A percentile compares a stretch with the other conserved stretches of the same genome.
These are phyloP conservation scores for Pandemis cinnamomeana DNA, from an alignment of 2,888 invertebrate genomes.

Conservation along the genomic window DNA sequence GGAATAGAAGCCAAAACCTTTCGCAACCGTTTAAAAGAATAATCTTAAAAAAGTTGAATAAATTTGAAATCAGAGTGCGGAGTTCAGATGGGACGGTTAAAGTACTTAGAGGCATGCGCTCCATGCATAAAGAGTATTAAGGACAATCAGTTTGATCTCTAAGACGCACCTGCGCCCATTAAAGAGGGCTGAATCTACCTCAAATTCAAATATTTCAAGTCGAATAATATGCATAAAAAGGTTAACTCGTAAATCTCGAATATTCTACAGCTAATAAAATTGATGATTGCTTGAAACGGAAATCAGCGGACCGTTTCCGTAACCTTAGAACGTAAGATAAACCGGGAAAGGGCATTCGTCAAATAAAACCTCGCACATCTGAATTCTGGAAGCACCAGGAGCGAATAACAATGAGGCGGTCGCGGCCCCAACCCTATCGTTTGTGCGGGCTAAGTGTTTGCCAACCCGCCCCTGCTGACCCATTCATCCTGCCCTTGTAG, in stretches of 20 bases:
- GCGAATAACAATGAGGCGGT: constrained; percentile 38
- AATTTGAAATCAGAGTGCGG: constrained; percentile 26
- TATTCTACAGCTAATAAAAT: background rate
- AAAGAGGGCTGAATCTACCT: background rate
- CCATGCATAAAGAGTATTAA: background rate
- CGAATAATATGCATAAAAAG: background rate
- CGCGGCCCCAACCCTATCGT: constrained; percentile 37
- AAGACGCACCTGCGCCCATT: constrained; percentile 10
- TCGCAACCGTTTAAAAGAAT: background rate
- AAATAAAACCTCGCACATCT: constrained; percentile 32
- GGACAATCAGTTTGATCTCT: background rate
- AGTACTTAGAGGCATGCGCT: constrained; percentile 10
- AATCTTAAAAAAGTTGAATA: constrained; percentile 36
- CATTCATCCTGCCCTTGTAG: constrained; percentile 32
- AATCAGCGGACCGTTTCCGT: background rate
- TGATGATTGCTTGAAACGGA: background rate
- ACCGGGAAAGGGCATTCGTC: constrained; percentile 20
- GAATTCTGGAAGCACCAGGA: constrained; percentile 33
- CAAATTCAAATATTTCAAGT: background rate
- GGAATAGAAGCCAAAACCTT: background rate
- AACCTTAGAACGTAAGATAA: background rate
- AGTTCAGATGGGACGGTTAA: constrained; percentile 11
- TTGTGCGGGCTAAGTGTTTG: constrained; percentile 38
- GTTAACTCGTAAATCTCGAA: background rate
- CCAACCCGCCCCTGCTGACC: constrained; percentile 38